Percentiles rank a stretch among this genome's conserved stretches.
Conservation (phyloP, 2,888 invertebrate species). For the Stenchaetothrips biformis region DNA sequence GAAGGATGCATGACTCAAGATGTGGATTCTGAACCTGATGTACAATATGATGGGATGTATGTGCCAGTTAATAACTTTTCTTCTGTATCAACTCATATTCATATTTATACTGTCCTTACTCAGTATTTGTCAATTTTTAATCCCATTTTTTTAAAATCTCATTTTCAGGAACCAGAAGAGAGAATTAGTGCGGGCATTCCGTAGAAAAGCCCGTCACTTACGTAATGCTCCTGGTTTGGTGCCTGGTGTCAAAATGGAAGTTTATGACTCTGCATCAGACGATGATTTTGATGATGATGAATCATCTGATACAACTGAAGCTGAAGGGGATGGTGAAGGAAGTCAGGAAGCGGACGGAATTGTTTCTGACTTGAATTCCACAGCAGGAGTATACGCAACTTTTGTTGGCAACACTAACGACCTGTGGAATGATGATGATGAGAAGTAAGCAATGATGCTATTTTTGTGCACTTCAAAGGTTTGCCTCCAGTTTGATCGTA, state of each 20-base stretch:
- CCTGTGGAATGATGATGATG: constrained; percentile 9
- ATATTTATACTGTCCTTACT: no score
- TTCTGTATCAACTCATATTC: no score
- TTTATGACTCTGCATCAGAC: not conserved
- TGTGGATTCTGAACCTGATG: constrained; percentile 14
- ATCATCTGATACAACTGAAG: not conserved
- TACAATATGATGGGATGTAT: not conserved
- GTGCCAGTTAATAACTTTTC: not conserved
- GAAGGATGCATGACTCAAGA: constrained; percentile 12
- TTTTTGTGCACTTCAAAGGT: no score
- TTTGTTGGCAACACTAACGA: constrained; percentile 7
- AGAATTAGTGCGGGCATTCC: constrained; percentile 9
- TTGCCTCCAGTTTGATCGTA: no score
- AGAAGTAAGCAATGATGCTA: not conserved
- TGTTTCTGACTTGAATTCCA: not conserved
- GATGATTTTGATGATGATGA: constrained; percentile 17
- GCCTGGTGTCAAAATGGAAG: not conserved
- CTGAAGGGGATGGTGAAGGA: not conserved
- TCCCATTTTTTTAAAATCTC: not conserved
- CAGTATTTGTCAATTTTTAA: no score
- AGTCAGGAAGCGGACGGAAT: constrained; percentile 1
- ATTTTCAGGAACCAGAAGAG: not conserved
- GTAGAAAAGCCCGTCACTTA: not conserved
- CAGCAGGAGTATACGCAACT: not conserved
- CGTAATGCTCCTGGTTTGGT: not conserved